phyloP scores from a whole-genome alignment of 2,888 invertebrate genomes.

The Brachyopa scutellaris region DNA sequence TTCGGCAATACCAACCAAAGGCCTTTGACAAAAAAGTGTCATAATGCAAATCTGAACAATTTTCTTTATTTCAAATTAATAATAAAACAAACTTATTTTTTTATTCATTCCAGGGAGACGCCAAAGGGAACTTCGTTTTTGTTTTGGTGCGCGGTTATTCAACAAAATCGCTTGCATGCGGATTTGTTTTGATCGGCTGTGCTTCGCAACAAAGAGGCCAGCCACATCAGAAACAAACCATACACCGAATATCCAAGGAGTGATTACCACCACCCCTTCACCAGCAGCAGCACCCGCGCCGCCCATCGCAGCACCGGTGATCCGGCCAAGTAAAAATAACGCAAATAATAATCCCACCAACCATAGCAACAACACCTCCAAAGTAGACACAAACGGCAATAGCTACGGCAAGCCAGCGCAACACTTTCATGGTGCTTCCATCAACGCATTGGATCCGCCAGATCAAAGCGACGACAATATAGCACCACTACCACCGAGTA shows the following conservation, averaged over 20 bases:
- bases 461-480: slow-evolving; percentile 48
- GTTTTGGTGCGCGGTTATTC: slow-evolving; percentile 76
- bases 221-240: slow-evolving; percentile 80
- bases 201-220: slow-evolving; percentile 94
- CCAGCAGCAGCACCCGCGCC: slow-evolving; percentile 24
- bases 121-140: slow-evolving; percentile 74
- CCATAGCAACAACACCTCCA: slow-evolving; percentile 57
- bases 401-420: slow-evolving; percentile 50
- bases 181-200: slow-evolving; percentile 94
- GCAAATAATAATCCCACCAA: slow-evolving; percentile 17
- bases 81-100: slow-evolving; percentile 24
- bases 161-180: slow-evolving; percentile 90
- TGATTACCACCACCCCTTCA: slow-evolving; percentile 68
- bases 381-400: slow-evolving; percentile 62
- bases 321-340: slow-evolving; percentile 52
- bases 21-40: slow-evolving; percentile 45
- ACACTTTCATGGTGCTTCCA: slow-evolving; percentile 69
- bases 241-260: slow-evolving; percentile 65
- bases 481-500: neutral
- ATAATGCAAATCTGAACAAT: slow-evolving; percentile 42
- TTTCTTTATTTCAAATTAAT: neutral
- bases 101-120: slow-evolving; percentile 77
- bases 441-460: slow-evolving; percentile 75
- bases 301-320: slow-evolving; percentile 13
- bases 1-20: slow-evolving; percentile 28